Base-by-base conservation (phyloP, 2,113 vertebrate genomes). In the Pteruthius melanotis region DNA sequence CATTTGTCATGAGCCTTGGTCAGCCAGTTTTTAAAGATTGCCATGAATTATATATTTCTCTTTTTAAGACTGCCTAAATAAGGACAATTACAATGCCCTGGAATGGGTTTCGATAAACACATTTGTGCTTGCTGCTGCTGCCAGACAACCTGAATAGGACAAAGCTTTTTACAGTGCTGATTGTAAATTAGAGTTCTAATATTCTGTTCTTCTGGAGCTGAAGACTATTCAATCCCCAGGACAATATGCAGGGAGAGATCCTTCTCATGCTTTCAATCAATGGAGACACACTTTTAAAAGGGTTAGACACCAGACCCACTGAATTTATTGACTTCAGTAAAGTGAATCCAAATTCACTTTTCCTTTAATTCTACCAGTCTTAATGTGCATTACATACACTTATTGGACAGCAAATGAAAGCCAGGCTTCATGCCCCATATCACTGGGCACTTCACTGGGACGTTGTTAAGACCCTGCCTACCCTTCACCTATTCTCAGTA, bases 61-160 rank as follows among this genome's bases (percentile, higher is more conserved):
- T 91, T 93, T 94, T 92, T 60, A 97, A 84, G 74, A 49, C 74
- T 96, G 91, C 35, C 95, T 96, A 93, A 95, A 95, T 94, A 96
- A 94, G 94, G 91, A 93, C 89, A 95, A 93, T 95, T 93, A 91
- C 66, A 91, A 72, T 90, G 89, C 78, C 70, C 59, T 79, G 84
- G 87, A 94, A 95, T 65, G 78, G 63, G 9, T 89, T 94, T 93
- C 84, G 87, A 39, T 85, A 95, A 96, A 94, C 82, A 91, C 74
- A 94, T 84, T 96, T 85, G 78, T 85, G 42, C 87, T 89, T 79
- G 77, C 54, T 93, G 89, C 70, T 89, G 91, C 57, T 87, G 94
- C 81, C 91, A 95, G 94, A 72, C 37, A 89, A 65, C 85, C 70
- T 69, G 70, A 87, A 91, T 42, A 89, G 66, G 45, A 95, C 89